Evolutionary conservation across 1,140 invertebrate species (phyloP).

Genomic region (Bombyx mori): DNA sequence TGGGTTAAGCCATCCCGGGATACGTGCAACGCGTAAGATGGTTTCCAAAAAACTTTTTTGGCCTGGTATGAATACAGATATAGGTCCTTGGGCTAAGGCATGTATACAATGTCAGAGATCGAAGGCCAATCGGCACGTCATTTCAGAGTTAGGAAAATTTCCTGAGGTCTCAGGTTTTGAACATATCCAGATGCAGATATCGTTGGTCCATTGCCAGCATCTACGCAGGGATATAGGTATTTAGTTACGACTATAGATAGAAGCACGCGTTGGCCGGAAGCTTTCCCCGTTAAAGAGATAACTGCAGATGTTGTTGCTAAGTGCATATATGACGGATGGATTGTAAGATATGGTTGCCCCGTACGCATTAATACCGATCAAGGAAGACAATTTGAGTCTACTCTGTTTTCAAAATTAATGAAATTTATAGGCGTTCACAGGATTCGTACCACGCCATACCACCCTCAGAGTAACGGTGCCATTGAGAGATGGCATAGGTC

Average conservation of each 20-base stretch:
- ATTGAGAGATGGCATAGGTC: slow-evolving; percentile 6
- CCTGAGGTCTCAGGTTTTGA: slow-evolving; percentile 35
- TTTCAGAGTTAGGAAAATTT: slow-evolving; percentile 15
- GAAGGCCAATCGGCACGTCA: slow-evolving; percentile 15
- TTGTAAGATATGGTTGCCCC: slow-evolving; percentile 30
- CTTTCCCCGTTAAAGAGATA: slow-evolving; percentile 51
- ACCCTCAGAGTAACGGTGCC: slow-evolving; percentile 3
- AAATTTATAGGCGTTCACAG: neutral
- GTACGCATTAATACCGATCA: neutral
- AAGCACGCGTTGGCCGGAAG: slow-evolving; percentile 64
- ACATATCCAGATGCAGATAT: slow-evolving; percentile 66
- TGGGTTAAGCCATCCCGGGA: slow-evolving; percentile 15
- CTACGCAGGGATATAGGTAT: slow-evolving; percentile 33
- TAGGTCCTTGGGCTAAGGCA: slow-evolving; percentile 27
- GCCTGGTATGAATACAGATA: slow-evolving; percentile 39
- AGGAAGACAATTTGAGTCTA: slow-evolving; percentile 1
- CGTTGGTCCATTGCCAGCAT: slow-evolving; percentile 30
- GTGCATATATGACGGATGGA: slow-evolving; percentile 25
- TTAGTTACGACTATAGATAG: slow-evolving; percentile 60
- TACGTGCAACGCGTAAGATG: slow-evolving; percentile 12
- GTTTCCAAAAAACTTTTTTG: slow-evolving; percentile 12
- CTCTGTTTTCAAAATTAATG: neutral
- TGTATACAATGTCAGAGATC: slow-evolving; percentile 28
- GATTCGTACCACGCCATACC: slow-evolving; percentile 4
- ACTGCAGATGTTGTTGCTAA: slow-evolving; percentile 28